Base-by-base conservation (phyloP, 2,113 vertebrate species). In the Microtus ochrogaster region DNA sequence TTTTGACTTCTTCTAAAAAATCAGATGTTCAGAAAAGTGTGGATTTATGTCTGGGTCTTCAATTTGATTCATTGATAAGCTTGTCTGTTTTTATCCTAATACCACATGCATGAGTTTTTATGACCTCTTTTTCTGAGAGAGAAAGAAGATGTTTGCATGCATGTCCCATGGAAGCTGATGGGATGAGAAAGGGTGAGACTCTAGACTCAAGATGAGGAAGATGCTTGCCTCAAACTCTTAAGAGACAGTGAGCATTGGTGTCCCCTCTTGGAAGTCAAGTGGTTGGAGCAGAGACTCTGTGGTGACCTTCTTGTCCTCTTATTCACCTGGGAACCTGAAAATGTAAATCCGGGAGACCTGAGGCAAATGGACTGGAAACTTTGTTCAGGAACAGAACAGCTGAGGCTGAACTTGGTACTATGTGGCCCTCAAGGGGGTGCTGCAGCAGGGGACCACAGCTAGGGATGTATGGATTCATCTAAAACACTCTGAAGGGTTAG, bases 41-140 rank as follows among this genome's bases (percentile, higher is more conserved):
- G 33, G 10, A 58, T n/a, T n/a, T 81, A 55, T 81, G 33, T 22
- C 17, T 26, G 10, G 52, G 36, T 61, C 78, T 82, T 58, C 3
- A 22, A 39, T 82, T 39, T 8, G 19, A 39, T 61, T 39, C 10
- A 24, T 24, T 82, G 79, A 58, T 81, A 30, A n/a, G 36, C 11
- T 22, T 24, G 49, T 24, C 47, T 79, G 30, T 52, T 81, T 82
- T 58, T 39, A 61, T 61, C 33, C 10, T n/a, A 39, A 39, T n/a
- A 58, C 33, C 21, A 58, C 11, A 61, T 3, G 10, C 21, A 58
- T 55, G 79, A 36, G 36, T 12, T 82, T 96, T 94, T 90, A 30
- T 68, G 41, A 52, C 16, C 11, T 14, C 39, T 39, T 83, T 96
- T 84, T 89, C 70, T 95, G 66, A 95, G 82, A 68, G 63, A 92